Evolutionary conservation across 2,113 vertebrate species (phyloP).

Genomic region (Centropus unirufus): DNA sequence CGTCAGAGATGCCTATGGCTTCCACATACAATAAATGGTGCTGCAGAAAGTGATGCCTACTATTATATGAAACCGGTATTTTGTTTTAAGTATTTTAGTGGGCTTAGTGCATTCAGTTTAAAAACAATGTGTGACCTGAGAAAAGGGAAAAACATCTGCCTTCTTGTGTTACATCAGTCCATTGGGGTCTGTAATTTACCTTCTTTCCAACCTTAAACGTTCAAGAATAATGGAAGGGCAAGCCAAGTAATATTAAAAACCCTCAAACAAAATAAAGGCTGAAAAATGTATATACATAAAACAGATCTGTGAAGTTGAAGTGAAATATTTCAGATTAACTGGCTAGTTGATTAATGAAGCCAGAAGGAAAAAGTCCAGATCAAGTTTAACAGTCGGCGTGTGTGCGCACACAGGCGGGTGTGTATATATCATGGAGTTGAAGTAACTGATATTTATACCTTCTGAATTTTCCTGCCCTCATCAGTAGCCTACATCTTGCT

Average conservation of each 20-base stretch:
- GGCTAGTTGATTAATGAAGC: constrained; percentile 75
- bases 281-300: constrained; percentile 77
- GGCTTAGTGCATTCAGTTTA: constrained; percentile 37
- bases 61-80: neutral
- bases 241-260: constrained; percentile 48
- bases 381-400: neutral
- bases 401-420: neutral
- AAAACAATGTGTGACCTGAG: constrained; percentile 42
- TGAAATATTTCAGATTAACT: constrained; percentile 74
- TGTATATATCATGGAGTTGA: constrained; percentile 8
- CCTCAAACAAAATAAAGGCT: constrained; percentile 73
- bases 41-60: neutral
- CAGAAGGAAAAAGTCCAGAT: constrained; percentile 66
- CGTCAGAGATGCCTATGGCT: neutral
- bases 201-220: constrained; percentile 49
- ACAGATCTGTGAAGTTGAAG: constrained; percentile 68
- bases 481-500: constrained; percentile 30
- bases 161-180: constrained; percentile 67
- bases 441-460: constrained; percentile 56
- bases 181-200: constrained; percentile 72
- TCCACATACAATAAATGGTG: neutral
- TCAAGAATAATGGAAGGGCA: constrained; percentile 68
- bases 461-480: constrained; percentile 19
- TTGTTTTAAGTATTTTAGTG: neutral
- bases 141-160: constrained; percentile 56